Conservation (phyloP, 2,113 vertebrate species). For the Neolamprologus falcicula region DNA sequence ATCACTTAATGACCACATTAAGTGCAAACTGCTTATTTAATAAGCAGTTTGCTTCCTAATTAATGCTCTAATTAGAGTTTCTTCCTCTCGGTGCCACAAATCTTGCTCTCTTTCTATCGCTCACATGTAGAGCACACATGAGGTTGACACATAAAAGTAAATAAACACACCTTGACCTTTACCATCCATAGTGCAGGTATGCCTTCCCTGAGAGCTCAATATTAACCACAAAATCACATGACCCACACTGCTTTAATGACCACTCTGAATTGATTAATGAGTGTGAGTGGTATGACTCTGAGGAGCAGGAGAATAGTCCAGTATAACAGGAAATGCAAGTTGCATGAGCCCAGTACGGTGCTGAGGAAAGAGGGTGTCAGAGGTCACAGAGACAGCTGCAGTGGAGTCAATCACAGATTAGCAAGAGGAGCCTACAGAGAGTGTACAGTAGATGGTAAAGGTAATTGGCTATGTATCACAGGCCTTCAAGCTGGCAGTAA, state of each 20-base stretch:
- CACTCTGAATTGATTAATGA: slow-evolving; percentile 92
- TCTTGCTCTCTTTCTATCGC: background rate
- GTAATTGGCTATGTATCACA: background rate
- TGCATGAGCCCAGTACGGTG: background rate
- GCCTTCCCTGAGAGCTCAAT: slow-evolving; percentile 82
- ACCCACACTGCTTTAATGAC: slow-evolving; percentile 82
- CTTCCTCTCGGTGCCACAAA: slow-evolving; percentile 42
- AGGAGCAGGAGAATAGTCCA: background rate
- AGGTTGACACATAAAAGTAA: background rate
- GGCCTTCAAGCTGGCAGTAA: background rate
- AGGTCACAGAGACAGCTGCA: background rate
- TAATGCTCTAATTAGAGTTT: slow-evolving; percentile 77
- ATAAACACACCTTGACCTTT: accelerated
- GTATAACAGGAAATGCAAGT: background rate
- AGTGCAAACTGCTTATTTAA: no score
- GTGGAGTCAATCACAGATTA: background rate
- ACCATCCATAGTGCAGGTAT: slow-evolving; percentile 75
- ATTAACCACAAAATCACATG: slow-evolving; percentile 36
- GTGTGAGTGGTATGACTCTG: background rate
- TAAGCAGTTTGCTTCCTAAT: slow-evolving; percentile 77
- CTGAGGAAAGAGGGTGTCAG: background rate
- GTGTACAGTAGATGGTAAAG: background rate
- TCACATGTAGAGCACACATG: background rate
- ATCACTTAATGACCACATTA: slow-evolving; percentile 71
- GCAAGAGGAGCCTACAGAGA: background rate